Evolutionary conservation across 2,113 vertebrate genomes (phyloP), one percentile per base, ranked within the genome.

Genomic region (Brienomyrus brachyistius): DNA sequence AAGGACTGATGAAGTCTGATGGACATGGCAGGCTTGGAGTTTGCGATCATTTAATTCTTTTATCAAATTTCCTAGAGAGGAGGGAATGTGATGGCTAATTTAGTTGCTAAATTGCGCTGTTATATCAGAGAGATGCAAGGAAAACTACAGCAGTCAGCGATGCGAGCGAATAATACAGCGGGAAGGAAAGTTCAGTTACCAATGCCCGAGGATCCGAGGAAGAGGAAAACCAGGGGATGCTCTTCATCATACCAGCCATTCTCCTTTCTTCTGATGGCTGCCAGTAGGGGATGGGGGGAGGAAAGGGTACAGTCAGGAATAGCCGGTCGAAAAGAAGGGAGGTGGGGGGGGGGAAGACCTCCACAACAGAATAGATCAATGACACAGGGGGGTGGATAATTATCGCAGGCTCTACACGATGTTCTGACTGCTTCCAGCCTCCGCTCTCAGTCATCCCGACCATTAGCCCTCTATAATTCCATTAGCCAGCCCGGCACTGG

Each of bases 191-290:
- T 84, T 47, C 47, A 89, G 0, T 97, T 97, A 99, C 98, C 98
- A 90, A 99, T 99, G 95, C 98, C 98, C 2, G 98, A 99, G 0
- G 98, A 99, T 92, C 98, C 98, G 83, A 99, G 94, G 94, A 99
- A 99, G 89, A 99, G 97, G 93, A 99, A 99, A 86, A 99, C 98
- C 35, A 99, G 95, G 0, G 98, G 98, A 93, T 99, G 98, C 91
- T 99, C 98, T 95, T 99, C 98, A 1, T 99, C 97, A 0, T 99
- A 98, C 98, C 98, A 99, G 89, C 98, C 98, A n/a, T 99, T 99
- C 94, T 99, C 97, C 93, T 99, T 99, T 92, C 98, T 97, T 92
- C 98, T 97, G 93, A 99, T 98, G 0, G 98, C 98, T 99, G 93
- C 0, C 13, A 91, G 90, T n/a, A 47, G 17, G 17, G 45, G 9